Evolutionary conservation across 2,113 vertebrate species (phyloP), one percentile per base, ranked within the genome.

Genomic region (Penelope pileata): DNA sequence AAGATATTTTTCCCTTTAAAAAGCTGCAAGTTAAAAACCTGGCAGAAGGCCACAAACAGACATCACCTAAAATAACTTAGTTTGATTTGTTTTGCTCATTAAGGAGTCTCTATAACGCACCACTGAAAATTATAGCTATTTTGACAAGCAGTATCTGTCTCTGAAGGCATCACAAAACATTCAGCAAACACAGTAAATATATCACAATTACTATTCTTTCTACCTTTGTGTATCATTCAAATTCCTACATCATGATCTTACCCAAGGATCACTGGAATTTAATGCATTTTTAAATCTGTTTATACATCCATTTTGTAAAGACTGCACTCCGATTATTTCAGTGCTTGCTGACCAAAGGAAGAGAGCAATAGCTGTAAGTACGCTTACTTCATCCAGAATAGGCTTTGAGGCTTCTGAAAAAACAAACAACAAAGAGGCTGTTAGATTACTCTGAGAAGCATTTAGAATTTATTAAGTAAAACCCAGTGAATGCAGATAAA

Each of bases 231-330:
- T n/a, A 11, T 75, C 30, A 88, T 68, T 87, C 40, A 51, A 60
- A 72, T 45, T 84, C n/a, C 34, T 74, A 29, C 29, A 81, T 72
- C 18, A 42, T 43, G 54, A 68, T 92, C 98, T 97, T 98, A 99
- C 99, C 99, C 98, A 98, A 27, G 99, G 99, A 94, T 99, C 99
- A 93, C 97, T 98, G 70, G 99, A 99, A 97, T 98, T 99, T 77
- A 99, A 97, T 64, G 98, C 98, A 23, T 98, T 98, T 96, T 98
- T 98, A 97, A 99, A 99, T 95, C 98, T 98, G 92, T 98, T 98
- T 97, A 99, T 98, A 96, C 99, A 99, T 91, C 99, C 98, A 24
- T 98, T 99, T 97, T 99, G 99, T 92, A 99, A 98, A 79, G 98
- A 98, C 29, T 98, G 98, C 69, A 99, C 99, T 78, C 99, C 99